Conservation (phyloP, 1,140 invertebrate species). For the Conus ventricosus region DNA sequence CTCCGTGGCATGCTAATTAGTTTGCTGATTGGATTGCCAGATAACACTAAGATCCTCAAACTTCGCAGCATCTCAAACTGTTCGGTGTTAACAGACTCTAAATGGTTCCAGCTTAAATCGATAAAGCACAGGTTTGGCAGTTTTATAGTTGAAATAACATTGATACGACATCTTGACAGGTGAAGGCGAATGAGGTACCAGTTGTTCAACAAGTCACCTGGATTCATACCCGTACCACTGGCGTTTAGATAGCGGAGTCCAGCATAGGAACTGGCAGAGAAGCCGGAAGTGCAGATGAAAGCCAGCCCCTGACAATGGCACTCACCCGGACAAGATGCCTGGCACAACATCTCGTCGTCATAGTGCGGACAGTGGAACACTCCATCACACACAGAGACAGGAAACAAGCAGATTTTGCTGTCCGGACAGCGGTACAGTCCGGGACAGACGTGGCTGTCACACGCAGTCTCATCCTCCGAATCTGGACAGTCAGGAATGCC, state of each 20-base stretch:
- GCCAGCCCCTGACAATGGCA: conserved; percentile 35
- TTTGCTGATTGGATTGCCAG: not conserved
- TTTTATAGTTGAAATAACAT: not conserved
- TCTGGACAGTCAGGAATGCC: conserved; percentile 36
- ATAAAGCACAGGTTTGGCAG: not conserved
- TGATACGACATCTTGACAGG: conserved; percentile 8
- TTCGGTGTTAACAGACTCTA: not conserved
- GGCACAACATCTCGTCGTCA: conserved; percentile 6
- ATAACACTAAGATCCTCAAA: not conserved
- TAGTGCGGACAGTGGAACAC: conserved; percentile 4
- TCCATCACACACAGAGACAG: conserved; percentile 19
- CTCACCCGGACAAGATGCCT: not conserved
- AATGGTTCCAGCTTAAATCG: not conserved
- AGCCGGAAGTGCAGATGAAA: conserved; percentile 15
- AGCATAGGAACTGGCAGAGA: not conserved
- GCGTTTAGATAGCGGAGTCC: conserved; percentile 31
- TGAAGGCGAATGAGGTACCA: conserved; percentile 16
- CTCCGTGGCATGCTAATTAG: not conserved
- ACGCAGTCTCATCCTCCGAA: conserved; percentile 13
- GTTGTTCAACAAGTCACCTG: not conserved
- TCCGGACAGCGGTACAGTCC: conserved; percentile 5
- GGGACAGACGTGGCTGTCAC: conserved; percentile 22
- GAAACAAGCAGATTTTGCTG: not conserved
- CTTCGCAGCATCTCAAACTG: not conserved
- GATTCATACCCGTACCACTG: not conserved